phyloP scores from a whole-genome alignment of 1,140 invertebrate genomes.

The Luehdorfia chinensis region DNA sequence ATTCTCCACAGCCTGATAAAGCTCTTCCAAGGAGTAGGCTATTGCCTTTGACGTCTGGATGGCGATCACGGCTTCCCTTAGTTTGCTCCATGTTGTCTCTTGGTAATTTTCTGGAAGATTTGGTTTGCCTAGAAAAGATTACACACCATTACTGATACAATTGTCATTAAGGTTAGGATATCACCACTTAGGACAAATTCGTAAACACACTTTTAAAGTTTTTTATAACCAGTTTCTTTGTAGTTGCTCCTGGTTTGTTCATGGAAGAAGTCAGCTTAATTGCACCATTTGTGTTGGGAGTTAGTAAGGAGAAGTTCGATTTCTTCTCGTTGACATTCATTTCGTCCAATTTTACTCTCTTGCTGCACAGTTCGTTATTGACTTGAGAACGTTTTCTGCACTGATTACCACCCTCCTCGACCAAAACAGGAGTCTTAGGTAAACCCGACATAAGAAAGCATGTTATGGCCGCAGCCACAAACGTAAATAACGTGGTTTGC shows the following conservation, averaged over 20 bases:
- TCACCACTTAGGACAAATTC: constrained; percentile 32
- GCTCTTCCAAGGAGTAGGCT: constrained; percentile 93
- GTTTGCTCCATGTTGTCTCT: constrained; percentile 95
- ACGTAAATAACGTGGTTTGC: constrained; percentile 54
- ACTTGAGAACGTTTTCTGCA: constrained; percentile 73
- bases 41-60: constrained; percentile 96
- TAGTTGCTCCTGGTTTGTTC: constrained; percentile 83
- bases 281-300: constrained; percentile 84
- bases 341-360: constrained; percentile 74
- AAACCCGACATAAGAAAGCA: constrained; percentile 83
- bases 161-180: constrained; percentile 60
- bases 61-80: constrained; percentile 94
- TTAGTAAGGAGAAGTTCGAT: constrained; percentile 89
- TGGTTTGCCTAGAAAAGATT: constrained; percentile 87
- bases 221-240: constrained; percentile 96
- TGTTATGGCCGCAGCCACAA: constrained; percentile 77
- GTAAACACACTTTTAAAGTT: constrained; percentile 93
- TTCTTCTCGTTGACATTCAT: constrained; percentile 81
- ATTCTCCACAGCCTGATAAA: constrained; percentile 98
- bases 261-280: constrained; percentile 84
- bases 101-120: constrained; percentile 96
- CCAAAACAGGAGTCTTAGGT: constrained; percentile 78
- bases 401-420: constrained; percentile 76
- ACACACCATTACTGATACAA: constrained; percentile 29
- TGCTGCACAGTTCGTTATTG: constrained; percentile 67